Evolutionary conservation across 2,888 invertebrate species (phyloP), one percentile per base, ranked within the genome.

Genomic region (Drosophila leonis): DNA sequence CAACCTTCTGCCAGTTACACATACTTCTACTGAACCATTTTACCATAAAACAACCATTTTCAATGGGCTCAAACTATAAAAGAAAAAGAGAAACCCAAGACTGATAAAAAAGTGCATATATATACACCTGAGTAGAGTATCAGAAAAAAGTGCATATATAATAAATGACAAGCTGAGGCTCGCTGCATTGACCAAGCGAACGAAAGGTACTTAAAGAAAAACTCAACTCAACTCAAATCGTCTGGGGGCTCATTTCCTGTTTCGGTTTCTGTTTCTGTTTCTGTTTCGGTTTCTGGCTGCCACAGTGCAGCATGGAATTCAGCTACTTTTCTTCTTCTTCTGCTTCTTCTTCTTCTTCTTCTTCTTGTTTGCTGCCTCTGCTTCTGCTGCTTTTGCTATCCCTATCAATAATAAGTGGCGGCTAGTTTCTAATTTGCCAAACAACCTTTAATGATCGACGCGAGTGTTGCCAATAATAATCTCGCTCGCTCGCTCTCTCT

Each of bases 161-260:
- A 49, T n/a, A 63, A 60, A 60, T 44, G 63, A 49, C 68, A 57
- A 60, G n/a, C n/a, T n/a, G 57, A 31, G 48, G 33, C 56, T 63
- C 64, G 42, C 51, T 82, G 78, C 69, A 80, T 55, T 80, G 69
- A 57, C 68, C 71, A 82, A 80, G 69, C 74, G 68, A 72, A 80
- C 80, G 65, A 82, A 80, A 72, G 72, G 75, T 85, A 80, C 82
- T 83, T 75, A 31, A 49, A 46, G n/a, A 65, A 80, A 80, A 84
- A 82, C 48, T 65, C 20, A 82, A n/a, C n/a, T n/a, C n/a, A n/a
- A 82, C 48, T 68, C n/a, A 37, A 80, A 67, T 76, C 33, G 71
- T 55, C 75, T 76, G 73, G 67, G 65, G 76, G 72, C 79, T 82
- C 72, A 83, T 83, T 83, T 83, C 87, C 83, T 83, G 82, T 83